phyloP scores from a whole-genome alignment of 2,888 invertebrate species.

The Dascillus cervinus region DNA sequence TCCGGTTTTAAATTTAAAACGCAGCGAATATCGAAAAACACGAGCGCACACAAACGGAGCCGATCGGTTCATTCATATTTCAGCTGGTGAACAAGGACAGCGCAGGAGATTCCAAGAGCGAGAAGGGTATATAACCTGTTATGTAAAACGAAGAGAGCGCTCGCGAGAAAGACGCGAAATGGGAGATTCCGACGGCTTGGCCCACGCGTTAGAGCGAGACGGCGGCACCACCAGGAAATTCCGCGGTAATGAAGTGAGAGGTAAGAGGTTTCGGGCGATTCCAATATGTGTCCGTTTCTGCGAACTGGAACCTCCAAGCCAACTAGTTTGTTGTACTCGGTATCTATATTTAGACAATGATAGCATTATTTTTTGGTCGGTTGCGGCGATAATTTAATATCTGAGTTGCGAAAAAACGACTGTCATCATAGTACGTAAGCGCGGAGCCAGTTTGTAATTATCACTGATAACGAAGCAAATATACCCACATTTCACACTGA shows the following conservation, averaged over 20 bases:
- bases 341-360: constrained; percentile 27
- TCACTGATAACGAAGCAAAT: neutral
- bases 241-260: constrained; percentile 27
- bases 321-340: constrained; percentile 7
- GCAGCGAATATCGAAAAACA: neutral
- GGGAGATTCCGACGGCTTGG: constrained; percentile 15
- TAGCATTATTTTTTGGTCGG: constrained; percentile 17
- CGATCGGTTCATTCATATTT: constrained; percentile 11
- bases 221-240: constrained; percentile 28
- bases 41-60: neutral
- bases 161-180: constrained; percentile 13
- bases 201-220: constrained; percentile 20
- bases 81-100: constrained; percentile 29
- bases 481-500: no score
- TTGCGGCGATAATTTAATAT: constrained; percentile 13
- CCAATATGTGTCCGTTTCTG: constrained; percentile 19
- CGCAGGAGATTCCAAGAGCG: constrained; percentile 38
- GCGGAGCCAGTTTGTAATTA: constrained; percentile 5
- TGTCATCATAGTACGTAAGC: constrained; percentile 8
- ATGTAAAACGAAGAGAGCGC: constrained; percentile 36
- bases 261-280: constrained; percentile 24
- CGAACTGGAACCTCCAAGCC: constrained; percentile 9
- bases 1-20: no score
- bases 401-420: constrained; percentile 12
- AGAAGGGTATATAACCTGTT: constrained; percentile 35